Evolutionary conservation across 2,888 invertebrate species (phyloP).

Genomic region (Heliconius charithonia): DNA sequence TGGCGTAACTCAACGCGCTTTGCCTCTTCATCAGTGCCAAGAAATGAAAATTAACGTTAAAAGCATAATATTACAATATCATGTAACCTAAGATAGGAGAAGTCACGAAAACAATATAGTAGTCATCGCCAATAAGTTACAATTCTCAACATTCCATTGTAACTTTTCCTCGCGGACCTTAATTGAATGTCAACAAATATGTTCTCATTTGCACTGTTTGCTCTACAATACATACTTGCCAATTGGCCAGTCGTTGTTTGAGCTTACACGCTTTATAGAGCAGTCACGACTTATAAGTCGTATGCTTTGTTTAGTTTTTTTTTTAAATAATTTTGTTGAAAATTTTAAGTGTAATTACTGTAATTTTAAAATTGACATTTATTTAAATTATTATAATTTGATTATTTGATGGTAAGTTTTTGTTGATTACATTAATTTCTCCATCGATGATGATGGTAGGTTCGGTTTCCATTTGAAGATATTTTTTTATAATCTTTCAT

Average conservation of each 20-base stretch:
- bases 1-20: no score
- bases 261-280: constrained; percentile 21
- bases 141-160: constrained; percentile 8
- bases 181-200: constrained; percentile 61
- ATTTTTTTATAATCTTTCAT: not conserved
- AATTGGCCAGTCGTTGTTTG: constrained; percentile 46
- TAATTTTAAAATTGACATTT: not conserved
- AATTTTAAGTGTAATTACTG: not conserved
- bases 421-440: not conserved
- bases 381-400: not conserved
- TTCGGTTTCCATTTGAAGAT: not conserved
- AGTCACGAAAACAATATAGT: not conserved
- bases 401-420: not conserved
- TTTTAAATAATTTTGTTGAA: not conserved
- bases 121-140: not conserved
- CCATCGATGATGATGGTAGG: not conserved
- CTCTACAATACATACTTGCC: constrained; percentile 51
- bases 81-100: not conserved
- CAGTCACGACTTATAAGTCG: constrained; percentile 19
- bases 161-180: constrained; percentile 47
- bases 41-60: no score
- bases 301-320: not conserved
- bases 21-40: no score
- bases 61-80: not conserved
- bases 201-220: constrained; percentile 52